Evolutionary conservation across 2,888 invertebrate genomes (phyloP).

Genomic region (Rutpela maculata): DNA sequence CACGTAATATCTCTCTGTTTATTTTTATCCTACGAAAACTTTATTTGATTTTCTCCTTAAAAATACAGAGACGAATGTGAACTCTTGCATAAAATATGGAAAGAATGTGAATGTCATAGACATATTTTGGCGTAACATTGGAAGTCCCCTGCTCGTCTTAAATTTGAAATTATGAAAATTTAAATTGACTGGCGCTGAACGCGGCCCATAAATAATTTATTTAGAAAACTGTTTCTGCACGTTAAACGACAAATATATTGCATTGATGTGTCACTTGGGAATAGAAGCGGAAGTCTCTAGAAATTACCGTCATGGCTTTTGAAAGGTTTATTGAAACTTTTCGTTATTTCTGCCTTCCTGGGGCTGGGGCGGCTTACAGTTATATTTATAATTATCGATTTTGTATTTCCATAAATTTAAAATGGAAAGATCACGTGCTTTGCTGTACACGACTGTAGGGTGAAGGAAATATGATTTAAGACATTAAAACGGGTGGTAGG

Average conservation of each 20-base stretch:
- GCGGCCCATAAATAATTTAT: slow-evolving; percentile 2
- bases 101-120: background rate
- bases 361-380: too few relatives aligned
- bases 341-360: too few relatives aligned
- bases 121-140: background rate
- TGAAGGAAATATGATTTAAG: too few relatives aligned
- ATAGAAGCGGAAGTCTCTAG: background rate
- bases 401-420: too few relatives aligned
- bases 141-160: background rate
- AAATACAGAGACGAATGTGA: background rate
- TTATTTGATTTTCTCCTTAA: slow-evolving; percentile 6
- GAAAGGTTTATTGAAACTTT: too few relatives aligned
- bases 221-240: background rate
- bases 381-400: too few relatives aligned
- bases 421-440: too few relatives aligned
- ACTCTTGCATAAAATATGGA: background rate
- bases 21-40: background rate
- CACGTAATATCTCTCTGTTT: slow-evolving; percentile 7
- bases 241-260: slow-evolving; percentile 12
- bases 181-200: background rate
- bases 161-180: slow-evolving; percentile 7
- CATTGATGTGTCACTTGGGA: background rate
- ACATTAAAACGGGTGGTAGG: too few relatives aligned
- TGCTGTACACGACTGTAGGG: too few relatives aligned
- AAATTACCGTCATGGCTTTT: too few relatives aligned